A percentile compares a stretch with the other conserved stretches of the same genome.
Conservation (phyloP, 2,113 vertebrate genomes). For the Lutjanus erythropterus region DNA sequence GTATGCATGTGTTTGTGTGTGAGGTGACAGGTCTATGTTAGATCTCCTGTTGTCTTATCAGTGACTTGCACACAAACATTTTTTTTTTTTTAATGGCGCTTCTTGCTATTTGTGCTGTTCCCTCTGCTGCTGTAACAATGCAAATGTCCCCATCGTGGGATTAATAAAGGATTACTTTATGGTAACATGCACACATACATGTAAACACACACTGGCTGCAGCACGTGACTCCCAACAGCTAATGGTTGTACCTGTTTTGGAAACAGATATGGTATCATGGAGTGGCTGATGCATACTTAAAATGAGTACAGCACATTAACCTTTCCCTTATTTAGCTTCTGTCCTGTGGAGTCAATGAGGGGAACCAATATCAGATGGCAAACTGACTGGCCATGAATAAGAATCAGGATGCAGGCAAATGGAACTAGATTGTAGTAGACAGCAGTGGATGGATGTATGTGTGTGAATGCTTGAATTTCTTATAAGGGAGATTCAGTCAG, state of each 20-base stretch:
- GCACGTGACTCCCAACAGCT: constrained; percentile 38
- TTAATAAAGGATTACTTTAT: too few species aligned
- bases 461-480: background rate
- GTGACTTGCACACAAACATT: constrained; percentile 42
- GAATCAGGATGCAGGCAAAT: constrained; percentile 42
- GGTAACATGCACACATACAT: background rate
- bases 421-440: constrained; percentile 21
- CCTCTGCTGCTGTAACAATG: too few species aligned
- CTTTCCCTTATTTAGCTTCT: constrained; percentile 72
- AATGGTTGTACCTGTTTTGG: constrained; percentile 59
- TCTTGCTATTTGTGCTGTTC: too few species aligned
- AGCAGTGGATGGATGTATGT: constrained; percentile 15
- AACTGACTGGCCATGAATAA: constrained; percentile 39
- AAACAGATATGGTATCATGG: constrained; percentile 67
- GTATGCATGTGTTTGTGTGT: background rate
- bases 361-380: constrained; percentile 59
- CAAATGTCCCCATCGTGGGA: too few species aligned
- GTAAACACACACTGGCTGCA: constrained; percentile 15
- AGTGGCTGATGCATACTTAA: constrained; percentile 64
- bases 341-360: constrained; percentile 46
- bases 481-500: background rate
- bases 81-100: too few species aligned
- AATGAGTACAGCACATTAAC: constrained; percentile 57
- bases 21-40: constrained; percentile 28
- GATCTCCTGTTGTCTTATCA: constrained; percentile 56